A percentile compares a stretch with the other conserved stretches of the same genome.
phyloP scores from a whole-genome alignment of 2,888 invertebrate species.

The Phortica magna region DNA sequence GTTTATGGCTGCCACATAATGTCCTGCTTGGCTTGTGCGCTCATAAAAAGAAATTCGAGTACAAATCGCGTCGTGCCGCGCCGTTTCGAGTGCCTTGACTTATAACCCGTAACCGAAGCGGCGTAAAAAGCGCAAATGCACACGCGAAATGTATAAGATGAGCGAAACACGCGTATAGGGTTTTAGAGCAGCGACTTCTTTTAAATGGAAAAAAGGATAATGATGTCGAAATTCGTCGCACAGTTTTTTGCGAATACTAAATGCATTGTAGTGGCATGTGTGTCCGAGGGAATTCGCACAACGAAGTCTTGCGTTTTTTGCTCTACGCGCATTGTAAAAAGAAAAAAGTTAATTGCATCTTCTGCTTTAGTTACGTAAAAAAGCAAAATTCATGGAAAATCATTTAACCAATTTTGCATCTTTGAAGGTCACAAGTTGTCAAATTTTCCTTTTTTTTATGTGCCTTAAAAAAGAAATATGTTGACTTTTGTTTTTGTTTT shows the following conservation, averaged over 20 bases:
- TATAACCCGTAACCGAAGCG: conserved; percentile 34
- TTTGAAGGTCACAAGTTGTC: conserved; percentile 32
- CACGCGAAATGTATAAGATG: conserved; percentile 7
- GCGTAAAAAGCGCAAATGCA: conserved; percentile 21
- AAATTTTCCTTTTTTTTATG: conserved; percentile 25
- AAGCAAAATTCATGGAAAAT: conserved; percentile 59
- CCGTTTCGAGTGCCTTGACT: conserved; percentile 25
- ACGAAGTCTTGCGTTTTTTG: conserved; percentile 18
- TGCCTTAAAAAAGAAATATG: neutral
- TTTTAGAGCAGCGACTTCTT: conserved; percentile 50
- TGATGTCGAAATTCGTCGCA: neutral
- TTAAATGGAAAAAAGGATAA: conserved; percentile 65
- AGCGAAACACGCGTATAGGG: neutral
- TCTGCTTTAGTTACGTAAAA: conserved; percentile 65
- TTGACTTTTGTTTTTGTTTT: neutral
- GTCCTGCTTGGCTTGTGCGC: neutral
- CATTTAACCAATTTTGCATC: conserved; percentile 13
- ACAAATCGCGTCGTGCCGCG: too few relatives aligned
- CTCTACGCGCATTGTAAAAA: conserved; percentile 37
- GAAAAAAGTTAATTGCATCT: conserved; percentile 62
- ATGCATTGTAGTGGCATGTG: conserved; percentile 48
- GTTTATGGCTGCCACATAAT: neutral
- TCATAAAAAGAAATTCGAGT: neutral
- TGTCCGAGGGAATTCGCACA: conserved; percentile 38
- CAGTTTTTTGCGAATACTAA: neutral